These are phyloP conservation scores for Menura novaehollandiae DNA, from an alignment of 2,113 vertebrate genomes.

Conservation along the genomic window DNA sequence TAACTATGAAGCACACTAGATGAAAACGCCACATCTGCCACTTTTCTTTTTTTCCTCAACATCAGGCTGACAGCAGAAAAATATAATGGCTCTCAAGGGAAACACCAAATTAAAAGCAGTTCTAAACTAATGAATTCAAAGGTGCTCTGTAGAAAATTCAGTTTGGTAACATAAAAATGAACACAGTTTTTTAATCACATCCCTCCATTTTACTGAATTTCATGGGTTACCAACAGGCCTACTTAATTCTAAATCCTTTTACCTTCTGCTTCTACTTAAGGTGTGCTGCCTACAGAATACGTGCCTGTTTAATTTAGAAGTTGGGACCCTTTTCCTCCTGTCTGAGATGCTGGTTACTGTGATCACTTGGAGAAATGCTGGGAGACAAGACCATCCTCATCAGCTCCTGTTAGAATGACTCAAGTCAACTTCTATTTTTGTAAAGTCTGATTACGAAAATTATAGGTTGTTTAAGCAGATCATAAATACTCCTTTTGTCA, in stretches of 20 bases:
- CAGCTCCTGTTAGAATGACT: neutral
- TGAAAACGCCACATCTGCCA: constrained; percentile 80
- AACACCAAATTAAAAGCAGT: constrained; percentile 87
- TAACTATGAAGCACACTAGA: constrained; percentile 71
- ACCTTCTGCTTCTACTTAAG: constrained; percentile 14
- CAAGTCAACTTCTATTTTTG: neutral
- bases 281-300: neutral
- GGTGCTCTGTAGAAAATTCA: constrained; percentile 72
- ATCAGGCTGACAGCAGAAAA: constrained; percentile 85
- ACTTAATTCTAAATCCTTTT: constrained; percentile 30
- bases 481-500: neutral
- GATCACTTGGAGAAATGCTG: neutral
- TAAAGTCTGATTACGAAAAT: neutral
- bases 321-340: neutral
- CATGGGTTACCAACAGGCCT: constrained; percentile 40
- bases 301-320: neutral
- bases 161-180: constrained; percentile 75
- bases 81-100: constrained; percentile 89
- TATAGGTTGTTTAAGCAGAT: neutral
- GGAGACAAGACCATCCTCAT: neutral
- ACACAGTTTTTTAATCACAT: constrained; percentile 60
- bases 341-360: neutral
- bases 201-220: constrained; percentile 62
- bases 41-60: constrained; percentile 75
- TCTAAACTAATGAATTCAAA: constrained; percentile 91